Conservation (phyloP, 2,888 invertebrate genomes). For the Amphimallon solstitiale region DNA sequence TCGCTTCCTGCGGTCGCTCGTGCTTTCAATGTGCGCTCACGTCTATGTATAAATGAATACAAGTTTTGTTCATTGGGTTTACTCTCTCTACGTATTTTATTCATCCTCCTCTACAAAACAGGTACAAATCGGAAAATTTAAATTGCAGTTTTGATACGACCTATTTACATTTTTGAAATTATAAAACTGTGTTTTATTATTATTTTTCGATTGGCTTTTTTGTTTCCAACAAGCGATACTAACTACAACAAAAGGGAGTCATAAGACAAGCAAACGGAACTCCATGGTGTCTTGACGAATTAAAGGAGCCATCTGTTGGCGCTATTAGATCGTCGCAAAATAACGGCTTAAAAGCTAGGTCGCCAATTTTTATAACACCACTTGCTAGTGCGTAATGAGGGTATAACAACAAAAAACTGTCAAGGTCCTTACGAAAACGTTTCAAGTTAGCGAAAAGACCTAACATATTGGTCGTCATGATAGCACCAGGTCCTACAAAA, state of each 20-base stretch:
- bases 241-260: conserved; percentile 58
- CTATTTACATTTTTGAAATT: too few species aligned
- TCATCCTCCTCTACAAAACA: too few species aligned
- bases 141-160: too few species aligned
- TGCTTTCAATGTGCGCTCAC: too few species aligned
- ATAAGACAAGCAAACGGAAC: conserved; percentile 33
- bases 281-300: neutral
- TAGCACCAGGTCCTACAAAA: conserved; percentile 74
- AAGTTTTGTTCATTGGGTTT: too few species aligned
- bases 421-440: conserved; percentile 69
- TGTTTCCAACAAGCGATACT: conserved; percentile 41
- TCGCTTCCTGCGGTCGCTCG: too few species aligned
- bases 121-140: too few species aligned
- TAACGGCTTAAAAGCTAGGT: conserved; percentile 40
- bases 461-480: conserved; percentile 76
- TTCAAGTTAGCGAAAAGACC: conserved; percentile 69
- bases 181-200: too few species aligned
- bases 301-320: conserved; percentile 4
- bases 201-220: too few species aligned
- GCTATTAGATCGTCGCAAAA: conserved; percentile 37
- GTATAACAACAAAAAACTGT: conserved; percentile 74
- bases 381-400: conserved; percentile 75
- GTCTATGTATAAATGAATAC: too few species aligned
- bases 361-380: conserved; percentile 59
- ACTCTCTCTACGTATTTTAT: too few species aligned